Base-by-base conservation (phyloP, 2,888 invertebrate species). In the Lithophane socia region DNA sequence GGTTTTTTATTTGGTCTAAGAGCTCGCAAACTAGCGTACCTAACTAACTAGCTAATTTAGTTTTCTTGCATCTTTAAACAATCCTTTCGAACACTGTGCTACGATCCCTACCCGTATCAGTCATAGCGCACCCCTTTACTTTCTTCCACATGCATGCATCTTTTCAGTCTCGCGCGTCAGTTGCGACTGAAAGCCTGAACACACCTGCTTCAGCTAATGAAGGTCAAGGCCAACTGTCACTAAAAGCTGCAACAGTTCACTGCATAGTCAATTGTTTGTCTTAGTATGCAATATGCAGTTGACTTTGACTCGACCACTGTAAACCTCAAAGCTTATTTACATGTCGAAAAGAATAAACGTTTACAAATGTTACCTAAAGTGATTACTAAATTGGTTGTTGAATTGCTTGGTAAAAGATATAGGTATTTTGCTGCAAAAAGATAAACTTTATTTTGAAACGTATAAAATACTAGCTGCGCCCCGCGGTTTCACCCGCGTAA, bases 121-220 rank as follows among this genome's bases (percentile, higher is more conserved):
- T 56, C 68, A 44, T 24, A 71, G 21, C 54, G 42, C 52, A 70
- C 52, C 71, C 47, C 63, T 76, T 29, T 63, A 13, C 24, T 29
- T 44, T 52, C 47, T 83, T 83, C 71, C 78, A 42, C 82, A 71
- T 85, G 82, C 74, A 66, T 74, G 86, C 69, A 69, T 71, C 74
- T 82, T 66, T 74, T 82, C 65, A 66, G 65, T 9, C 0, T 4
- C 24, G 12, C 69, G 60, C 63, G 29, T 65, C 68, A 68, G 63
- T 65, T 16, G 60, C 37, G 42, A 72, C 60, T 73, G 61, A 73
- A 68, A 24, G n/a, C 58, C 18, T 58, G 29, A 71, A 47, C 44
- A 80, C 72, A 73, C 58, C 73, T 77, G 67, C 29, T 61, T 56
- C 77, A 64, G 66, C 76, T 76, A 84, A 80, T 84, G 60, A 75